Evolutionary conservation across 2,797 vertebrate genomes (phyloP).

Genomic region (Cheirogaleus major): DNA sequence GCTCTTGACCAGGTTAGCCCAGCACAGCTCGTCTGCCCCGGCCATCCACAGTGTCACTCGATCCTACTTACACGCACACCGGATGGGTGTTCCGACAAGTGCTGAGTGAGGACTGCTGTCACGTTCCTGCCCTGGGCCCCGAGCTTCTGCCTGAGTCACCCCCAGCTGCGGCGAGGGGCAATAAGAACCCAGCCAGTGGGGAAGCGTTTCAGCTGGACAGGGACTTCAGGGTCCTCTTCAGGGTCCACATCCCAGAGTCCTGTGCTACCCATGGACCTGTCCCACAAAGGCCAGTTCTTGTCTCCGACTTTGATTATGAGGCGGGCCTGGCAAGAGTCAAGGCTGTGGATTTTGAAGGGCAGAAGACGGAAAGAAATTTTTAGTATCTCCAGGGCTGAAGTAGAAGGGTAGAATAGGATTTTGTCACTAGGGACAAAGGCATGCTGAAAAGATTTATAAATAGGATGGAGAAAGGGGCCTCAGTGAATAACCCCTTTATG

Average conservation of each 20-base stretch:
- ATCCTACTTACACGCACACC: not conserved
- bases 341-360: not conserved
- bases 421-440: constrained; percentile 9
- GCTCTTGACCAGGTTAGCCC: not conserved
- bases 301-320: not conserved
- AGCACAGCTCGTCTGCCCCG: not conserved
- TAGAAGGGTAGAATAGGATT: not conserved
- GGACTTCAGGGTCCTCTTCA: not conserved
- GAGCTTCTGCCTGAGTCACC: not conserved
- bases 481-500: constrained; percentile 33
- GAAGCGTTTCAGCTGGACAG: too few species aligned
- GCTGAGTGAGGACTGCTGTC: not conserved
- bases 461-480: constrained; percentile 28
- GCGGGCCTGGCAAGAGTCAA: not conserved
- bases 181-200: not conserved
- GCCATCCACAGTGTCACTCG: not conserved
- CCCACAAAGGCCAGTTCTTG: not conserved
- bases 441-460: constrained; percentile 41
- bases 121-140: not conserved
- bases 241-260: not conserved
- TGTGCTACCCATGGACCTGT: rapidly evolving
- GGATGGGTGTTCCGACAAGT: not conserved
- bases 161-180: not conserved
- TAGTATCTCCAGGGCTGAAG: not conserved
- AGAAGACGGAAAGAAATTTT: not conserved